phyloP scores from a whole-genome alignment of 92 coral and sea anemone genomes.

The Pocillopora grandis region DNA sequence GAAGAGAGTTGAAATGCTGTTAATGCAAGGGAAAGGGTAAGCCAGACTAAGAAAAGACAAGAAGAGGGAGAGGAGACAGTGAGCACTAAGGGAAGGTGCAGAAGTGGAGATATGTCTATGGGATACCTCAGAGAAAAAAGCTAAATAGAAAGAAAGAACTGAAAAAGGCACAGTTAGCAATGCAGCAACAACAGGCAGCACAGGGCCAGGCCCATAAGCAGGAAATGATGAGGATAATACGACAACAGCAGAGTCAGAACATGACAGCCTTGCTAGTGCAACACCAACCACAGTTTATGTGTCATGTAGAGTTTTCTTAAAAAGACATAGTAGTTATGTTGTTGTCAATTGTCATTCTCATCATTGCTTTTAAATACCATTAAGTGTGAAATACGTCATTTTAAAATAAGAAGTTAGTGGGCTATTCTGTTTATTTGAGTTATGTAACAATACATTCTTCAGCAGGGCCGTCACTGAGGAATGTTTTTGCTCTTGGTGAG shows the following conservation, averaged over 20 bases:
- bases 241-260: slow-evolving; percentile 15
- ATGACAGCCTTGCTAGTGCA: slow-evolving; percentile 44
- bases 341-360: neutral
- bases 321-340: slow-evolving; percentile 18
- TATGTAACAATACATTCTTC: no score
- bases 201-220: slow-evolving; percentile 17
- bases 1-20: no score
- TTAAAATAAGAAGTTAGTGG: neutral
- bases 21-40: no score
- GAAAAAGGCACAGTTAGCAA: slow-evolving; percentile 41
- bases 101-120: slow-evolving; percentile 51
- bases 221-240: neutral
- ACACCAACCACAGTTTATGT: slow-evolving; percentile 47
- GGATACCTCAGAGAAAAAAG: slow-evolving; percentile 56
- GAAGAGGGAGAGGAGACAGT: no score
- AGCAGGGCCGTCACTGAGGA: no score
- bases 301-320: slow-evolving; percentile 28
- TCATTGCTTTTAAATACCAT: slow-evolving; percentile 1
- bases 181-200: slow-evolving; percentile 45
- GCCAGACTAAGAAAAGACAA: no score
- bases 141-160: slow-evolving; percentile 50
- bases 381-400: neutral
- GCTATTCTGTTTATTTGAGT: no score
- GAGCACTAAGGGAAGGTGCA: slow-evolving; percentile 4
- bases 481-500: no score